Percentiles rank a stretch among this genome's conserved stretches.
Conservation (phyloP, 1,140 invertebrate genomes). For the Drosophila ogumai region DNA sequence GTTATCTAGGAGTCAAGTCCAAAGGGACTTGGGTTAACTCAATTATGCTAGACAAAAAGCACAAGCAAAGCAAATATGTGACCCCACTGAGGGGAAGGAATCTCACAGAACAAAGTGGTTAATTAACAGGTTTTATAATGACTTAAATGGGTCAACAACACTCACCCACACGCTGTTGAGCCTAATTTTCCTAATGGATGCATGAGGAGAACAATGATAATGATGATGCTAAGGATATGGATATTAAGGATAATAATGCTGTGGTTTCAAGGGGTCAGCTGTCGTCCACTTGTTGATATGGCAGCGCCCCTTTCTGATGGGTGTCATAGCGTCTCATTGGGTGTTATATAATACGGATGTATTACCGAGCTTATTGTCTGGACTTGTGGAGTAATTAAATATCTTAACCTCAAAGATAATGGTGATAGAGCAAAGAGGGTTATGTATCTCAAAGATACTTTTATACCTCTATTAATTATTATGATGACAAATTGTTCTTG, state of each 20-base stretch:
- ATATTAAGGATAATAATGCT: not conserved
- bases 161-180: slow-evolving; percentile 3
- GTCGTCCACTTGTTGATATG: slow-evolving; percentile 68
- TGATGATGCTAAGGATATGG: slow-evolving; percentile 12
- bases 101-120: slow-evolving; percentile 38
- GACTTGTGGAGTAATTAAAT: slow-evolving; percentile 2
- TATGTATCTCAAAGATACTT: not conserved
- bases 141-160: slow-evolving; percentile 60
- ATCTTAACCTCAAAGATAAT: not conserved
- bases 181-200: slow-evolving; percentile 71
- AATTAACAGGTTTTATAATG: slow-evolving; percentile 65
- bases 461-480: not conserved
- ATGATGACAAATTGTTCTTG: not conserved
- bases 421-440: not conserved
- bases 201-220: slow-evolving; percentile 6
- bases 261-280: slow-evolving; percentile 11
- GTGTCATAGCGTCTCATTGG: slow-evolving; percentile 46
- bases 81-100: not conserved
- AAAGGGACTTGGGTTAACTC: not conserved
- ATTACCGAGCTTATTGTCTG: slow-evolving; percentile 3
- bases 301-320: slow-evolving; percentile 26
- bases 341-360: slow-evolving; percentile 34
- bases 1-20: not conserved
- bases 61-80: not conserved
- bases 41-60: slow-evolving; percentile 5